phyloP scores from a whole-genome alignment of 2,888 invertebrate species.

The Phorcus lineatus region DNA sequence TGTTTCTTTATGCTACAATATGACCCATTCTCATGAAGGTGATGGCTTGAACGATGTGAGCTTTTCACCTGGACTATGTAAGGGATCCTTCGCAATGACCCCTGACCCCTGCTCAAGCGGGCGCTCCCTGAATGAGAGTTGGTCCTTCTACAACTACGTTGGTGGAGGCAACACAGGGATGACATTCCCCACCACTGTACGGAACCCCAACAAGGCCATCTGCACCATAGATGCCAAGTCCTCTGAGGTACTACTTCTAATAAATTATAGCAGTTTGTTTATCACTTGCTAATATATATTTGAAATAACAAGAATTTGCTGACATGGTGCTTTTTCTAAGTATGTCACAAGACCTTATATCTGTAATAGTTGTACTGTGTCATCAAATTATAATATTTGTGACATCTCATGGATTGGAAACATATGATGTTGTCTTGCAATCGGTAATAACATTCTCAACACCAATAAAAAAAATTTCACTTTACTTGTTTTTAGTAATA shows the following conservation, averaged over 20 bases:
- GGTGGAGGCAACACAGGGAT: conserved; percentile 54
- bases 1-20: not conserved
- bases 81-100: conserved; percentile 56
- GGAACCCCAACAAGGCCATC: conserved; percentile 83
- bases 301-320: too few species aligned
- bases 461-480: too few species aligned
- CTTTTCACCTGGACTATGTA: conserved; percentile 65
- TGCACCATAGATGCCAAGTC: conserved; percentile 82
- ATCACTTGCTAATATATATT: too few species aligned
- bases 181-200: conserved; percentile 67
- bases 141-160: conserved; percentile 78
- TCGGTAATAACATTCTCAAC: too few species aligned
- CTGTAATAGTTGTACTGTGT: too few species aligned
- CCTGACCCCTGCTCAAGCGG: conserved; percentile 35
- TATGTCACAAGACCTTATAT: too few species aligned
- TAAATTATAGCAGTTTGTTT: too few species aligned
- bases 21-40: conserved; percentile 49
- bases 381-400: too few species aligned
- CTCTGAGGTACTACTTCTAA: conserved; percentile 79
- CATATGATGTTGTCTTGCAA: too few species aligned
- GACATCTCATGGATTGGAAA: too few species aligned
- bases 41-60: conserved; percentile 74
- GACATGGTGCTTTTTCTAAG: too few species aligned
- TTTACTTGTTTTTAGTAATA: too few species aligned
- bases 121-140: conserved; percentile 67